Percentiles rank a stretch among this genome's conserved stretches.
Conservation (phyloP, 2,888 invertebrate species). For the Eudemis profundana region DNA sequence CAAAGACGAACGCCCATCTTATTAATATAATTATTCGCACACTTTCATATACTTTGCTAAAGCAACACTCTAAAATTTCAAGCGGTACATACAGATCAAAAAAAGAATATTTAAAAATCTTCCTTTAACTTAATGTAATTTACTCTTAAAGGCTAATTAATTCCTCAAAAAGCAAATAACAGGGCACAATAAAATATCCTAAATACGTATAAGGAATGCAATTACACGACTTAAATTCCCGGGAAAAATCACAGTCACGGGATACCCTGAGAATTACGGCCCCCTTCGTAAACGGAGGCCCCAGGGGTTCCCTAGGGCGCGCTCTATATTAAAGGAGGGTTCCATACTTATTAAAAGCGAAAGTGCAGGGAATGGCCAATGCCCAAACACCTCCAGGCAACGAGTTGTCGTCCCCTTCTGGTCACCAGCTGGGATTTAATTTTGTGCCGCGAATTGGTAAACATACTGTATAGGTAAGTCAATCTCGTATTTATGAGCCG, state of each 20-base stretch:
- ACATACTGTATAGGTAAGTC: conserved; percentile 27
- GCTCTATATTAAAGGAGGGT: conserved; percentile 79
- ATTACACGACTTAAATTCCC: conserved; percentile 65
- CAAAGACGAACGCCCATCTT: too few relatives aligned
- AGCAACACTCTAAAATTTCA: too few relatives aligned
- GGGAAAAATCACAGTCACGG: conserved; percentile 72
- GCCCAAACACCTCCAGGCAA: conserved; percentile 71
- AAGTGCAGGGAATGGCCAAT: conserved; percentile 62
- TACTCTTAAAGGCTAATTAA: conserved; percentile 30
- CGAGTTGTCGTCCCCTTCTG: conserved; percentile 52
- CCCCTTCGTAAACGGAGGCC: conserved; percentile 63
- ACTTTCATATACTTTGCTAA: too few relatives aligned
- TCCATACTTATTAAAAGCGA: conserved; percentile 74
- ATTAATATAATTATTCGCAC: too few relatives aligned
- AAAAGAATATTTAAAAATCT: neutral
- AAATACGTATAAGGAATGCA: conserved; percentile 65
- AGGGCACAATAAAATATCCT: conserved; percentile 48
- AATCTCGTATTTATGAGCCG: conserved; percentile 37
- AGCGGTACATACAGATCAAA: neutral
- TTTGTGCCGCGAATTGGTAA: conserved; percentile 25
- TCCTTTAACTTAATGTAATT: neutral
- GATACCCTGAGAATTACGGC: conserved; percentile 63
- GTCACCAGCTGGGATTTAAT: conserved; percentile 50
- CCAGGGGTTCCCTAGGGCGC: conserved; percentile 67
- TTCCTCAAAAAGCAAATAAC: conserved; percentile 35